A percentile compares a stretch with the other conserved stretches of the same genome.
These are phyloP conservation scores for Spea hammondii DNA, from an alignment of 2,797 vertebrate genomes.

Conservation along the genomic window DNA sequence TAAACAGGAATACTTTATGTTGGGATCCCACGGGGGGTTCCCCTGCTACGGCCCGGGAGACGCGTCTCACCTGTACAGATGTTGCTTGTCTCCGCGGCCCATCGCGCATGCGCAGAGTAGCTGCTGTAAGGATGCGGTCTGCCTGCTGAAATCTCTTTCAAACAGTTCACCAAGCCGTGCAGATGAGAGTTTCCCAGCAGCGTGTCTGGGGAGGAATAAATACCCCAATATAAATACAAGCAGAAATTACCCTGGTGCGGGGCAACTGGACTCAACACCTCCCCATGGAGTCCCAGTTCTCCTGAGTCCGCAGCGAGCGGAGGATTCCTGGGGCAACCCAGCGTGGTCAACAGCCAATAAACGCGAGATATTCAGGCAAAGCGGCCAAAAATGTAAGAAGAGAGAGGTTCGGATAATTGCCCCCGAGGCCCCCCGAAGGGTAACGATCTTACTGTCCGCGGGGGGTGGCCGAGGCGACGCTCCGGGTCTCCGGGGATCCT, in stretches of 20 bases:
- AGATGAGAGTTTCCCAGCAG: conserved; percentile 26
- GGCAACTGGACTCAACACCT: too few relatives aligned
- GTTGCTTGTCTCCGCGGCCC: background rate
- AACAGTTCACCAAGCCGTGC: conserved; percentile 36
- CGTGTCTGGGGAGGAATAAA: background rate
- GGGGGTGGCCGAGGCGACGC: conserved; percentile 11
- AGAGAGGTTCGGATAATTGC: background rate
- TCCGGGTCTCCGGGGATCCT: background rate
- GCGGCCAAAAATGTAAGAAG: background rate
- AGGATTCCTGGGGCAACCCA: too few relatives aligned
- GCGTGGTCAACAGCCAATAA: too few relatives aligned
- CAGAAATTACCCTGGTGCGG: too few relatives aligned
- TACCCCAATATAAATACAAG: too few relatives aligned
- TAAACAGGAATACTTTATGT: too few relatives aligned
- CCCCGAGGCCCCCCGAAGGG: too few relatives aligned
- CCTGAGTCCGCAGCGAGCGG: too few relatives aligned
- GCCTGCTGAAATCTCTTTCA: conserved; percentile 25
- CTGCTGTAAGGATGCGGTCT: background rate
- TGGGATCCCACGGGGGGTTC: background rate
- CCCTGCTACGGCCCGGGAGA: background rate
- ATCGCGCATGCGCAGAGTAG: background rate
- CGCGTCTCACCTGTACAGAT: conserved; percentile 16
- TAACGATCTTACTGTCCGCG: conserved; percentile 7
- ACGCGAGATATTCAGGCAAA: too few relatives aligned
- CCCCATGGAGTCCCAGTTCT: too few relatives aligned